Evolutionary conservation across 2,888 invertebrate species (phyloP), one percentile per base, ranked within the genome.

Genomic region (Schrankia costaestrigalis): DNA sequence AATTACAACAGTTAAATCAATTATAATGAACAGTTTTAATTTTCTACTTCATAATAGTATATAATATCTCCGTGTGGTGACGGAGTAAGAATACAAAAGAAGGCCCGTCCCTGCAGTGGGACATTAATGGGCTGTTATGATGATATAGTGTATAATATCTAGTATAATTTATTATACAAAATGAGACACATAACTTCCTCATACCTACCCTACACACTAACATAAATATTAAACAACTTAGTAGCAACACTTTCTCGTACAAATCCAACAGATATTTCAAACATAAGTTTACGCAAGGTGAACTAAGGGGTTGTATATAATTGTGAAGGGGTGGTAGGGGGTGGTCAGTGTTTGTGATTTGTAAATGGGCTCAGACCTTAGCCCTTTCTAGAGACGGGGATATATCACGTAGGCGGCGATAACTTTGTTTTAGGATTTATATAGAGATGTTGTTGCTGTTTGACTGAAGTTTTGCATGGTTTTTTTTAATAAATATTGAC

Each of bases 331-430:
- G 56, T 60, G 39, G 40, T 28, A 52, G 55, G 53, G 71, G 84
- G 76, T 79, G 86, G 86, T 86, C 86, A 86, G 79, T 86, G 84
- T 87, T 87, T 87, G 86, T 86, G 86, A 87, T 86, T 87, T 86
- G 86, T 87, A 87, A 87, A 87, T 84, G 85, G 86, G 84, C 71
- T 80, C 78, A 78, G 83, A 80, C 85, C 84, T 85, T 83, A 78
- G 83, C 81, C 86, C 85, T 84, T 85, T 75, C 80, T 78, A 77
- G 76, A 83, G 84, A 85, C 78, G 81, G 70, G 85, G 80, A 85
- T 86, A 85, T 84, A 86, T 86, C 86, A 85, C 85, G 83, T 79
- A 81, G 79, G 71, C 67, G 69, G 71, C 71, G 82, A 85, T 84
- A 83, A 85, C 79, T 85, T 82, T 75, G 82, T 79, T 74, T 72